Base-by-base conservation (phyloP, 2,888 invertebrate species). In the Kuschelorhynchus macadamiae region DNA sequence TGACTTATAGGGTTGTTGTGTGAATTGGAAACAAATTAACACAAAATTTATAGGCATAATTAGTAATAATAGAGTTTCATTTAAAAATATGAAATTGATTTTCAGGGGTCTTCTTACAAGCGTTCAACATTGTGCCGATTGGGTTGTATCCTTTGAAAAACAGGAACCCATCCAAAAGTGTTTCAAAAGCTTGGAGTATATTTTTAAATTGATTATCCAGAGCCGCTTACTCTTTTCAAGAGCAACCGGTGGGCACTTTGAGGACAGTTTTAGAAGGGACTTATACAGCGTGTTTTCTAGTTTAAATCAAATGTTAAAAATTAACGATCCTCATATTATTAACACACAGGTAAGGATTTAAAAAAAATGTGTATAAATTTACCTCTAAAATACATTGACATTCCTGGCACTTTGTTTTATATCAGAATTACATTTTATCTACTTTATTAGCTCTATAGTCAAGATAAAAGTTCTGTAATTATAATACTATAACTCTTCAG, bases 81-180 rank as follows among this genome's bases (percentile, higher is more conserved):
- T n/a, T n/a, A n/a, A n/a, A n/a, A n/a, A n/a, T n/a, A n/a, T n/a
- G n/a, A n/a, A n/a, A n/a, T n/a, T n/a, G n/a, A 25, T 25, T 25
- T 76, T 0, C 82, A 92, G 92, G 81, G 96, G 96, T 0, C 86
- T 97, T 0, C 86, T 96, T 47, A 93, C 92, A 9, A 96, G 96
- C 71, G 94, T 97, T 0, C 93, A 94, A 76, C 95, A 96, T 80
- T 93, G 94, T 84, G 94, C 95, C 0, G 94, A 95, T 72, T 92
- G 92, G 87, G 93, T 94, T 21, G 90, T 91, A 5, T 92, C 92
- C 11, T 92, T 94, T 0, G 95, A 95, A 73, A 92, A 93, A 42
- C 95, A 95, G 70, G 95, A 96, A 77, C 92, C 95, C 0, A 94
- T 96, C 67, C 91, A 94, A 80, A 95, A 94, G 79, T 95, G 95